Conservation (phyloP, 2,113 vertebrate species). For the Sorex araneus region DNA sequence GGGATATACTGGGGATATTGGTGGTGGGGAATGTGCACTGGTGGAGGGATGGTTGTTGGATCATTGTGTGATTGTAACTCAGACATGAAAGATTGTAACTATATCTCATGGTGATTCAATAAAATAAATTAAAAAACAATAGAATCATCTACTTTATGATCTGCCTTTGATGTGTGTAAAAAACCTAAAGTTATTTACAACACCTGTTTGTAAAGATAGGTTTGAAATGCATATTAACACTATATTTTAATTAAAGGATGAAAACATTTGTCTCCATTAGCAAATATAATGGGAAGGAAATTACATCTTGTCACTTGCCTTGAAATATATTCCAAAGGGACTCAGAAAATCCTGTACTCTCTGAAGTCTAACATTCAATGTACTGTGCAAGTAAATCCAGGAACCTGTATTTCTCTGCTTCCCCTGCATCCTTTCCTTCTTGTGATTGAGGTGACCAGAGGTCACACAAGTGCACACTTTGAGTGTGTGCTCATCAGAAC, state of each 20-base stretch:
- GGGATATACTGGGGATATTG: no score
- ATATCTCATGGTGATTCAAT: no score
- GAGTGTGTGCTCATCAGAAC: neutral
- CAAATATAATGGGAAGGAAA: constrained; percentile 82
- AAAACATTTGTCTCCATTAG: constrained; percentile 83
- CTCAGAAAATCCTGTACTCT: constrained; percentile 70
- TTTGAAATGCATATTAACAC: constrained; percentile 62
- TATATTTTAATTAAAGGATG: constrained; percentile 82
- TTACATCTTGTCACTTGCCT: constrained; percentile 79
- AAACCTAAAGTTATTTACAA: constrained; percentile 64
- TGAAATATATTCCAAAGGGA: constrained; percentile 67
- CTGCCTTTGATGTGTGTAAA: constrained; percentile 58
- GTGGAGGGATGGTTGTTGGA: no score
- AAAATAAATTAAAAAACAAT: no score
- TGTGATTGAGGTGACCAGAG: no score
- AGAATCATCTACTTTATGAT: constrained; percentile 55
- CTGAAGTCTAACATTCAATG: constrained; percentile 63
- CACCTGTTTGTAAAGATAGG: constrained; percentile 44
- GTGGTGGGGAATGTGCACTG: no score
- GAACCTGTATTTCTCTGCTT: constrained; percentile 55
- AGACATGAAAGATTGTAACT: no score
- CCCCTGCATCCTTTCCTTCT: no score
- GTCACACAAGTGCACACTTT: no score
- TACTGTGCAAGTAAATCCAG: constrained; percentile 18
- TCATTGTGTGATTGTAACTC: no score